Conservation (phyloP, 1,140 invertebrate genomes). For the Armadillidium nasatum region DNA sequence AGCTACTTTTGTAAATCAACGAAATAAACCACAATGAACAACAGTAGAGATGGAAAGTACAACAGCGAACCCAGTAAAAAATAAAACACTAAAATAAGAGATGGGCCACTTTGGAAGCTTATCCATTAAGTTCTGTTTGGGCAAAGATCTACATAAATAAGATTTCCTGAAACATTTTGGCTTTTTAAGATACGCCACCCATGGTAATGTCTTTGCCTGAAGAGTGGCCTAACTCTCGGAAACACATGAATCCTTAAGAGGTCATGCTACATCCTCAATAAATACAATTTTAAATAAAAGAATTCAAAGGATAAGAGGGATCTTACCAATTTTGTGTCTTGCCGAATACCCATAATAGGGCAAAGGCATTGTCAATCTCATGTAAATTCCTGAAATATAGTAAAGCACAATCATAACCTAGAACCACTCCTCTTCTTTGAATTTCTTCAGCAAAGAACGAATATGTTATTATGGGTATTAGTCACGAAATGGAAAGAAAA, state of each 20-base stretch:
- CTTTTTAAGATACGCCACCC: too few relatives aligned
- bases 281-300: too few relatives aligned
- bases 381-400: constrained; percentile 43
- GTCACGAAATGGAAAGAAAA: neutral
- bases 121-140: too few relatives aligned
- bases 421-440: too few relatives aligned
- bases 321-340: constrained; percentile 5
- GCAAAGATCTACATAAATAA: too few relatives aligned
- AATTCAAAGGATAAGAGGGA: neutral
- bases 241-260: neutral
- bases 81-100: too few relatives aligned
- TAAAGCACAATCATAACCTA: constrained; percentile 20
- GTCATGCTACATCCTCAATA: neutral
- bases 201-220: neutral
- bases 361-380: constrained; percentile 41
- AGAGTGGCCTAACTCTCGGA: neutral
- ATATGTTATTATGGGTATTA: neutral
- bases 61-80: too few relatives aligned
- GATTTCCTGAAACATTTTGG: too few relatives aligned
- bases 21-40: too few relatives aligned
- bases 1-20: too few relatives aligned
- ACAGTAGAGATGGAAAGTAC: too few relatives aligned
- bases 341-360: constrained; percentile 38
- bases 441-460: neutral
- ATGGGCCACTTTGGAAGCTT: too few relatives aligned